phyloP scores from a whole-genome alignment of 1,140 invertebrate species.

The Drosophila teissieri region DNA sequence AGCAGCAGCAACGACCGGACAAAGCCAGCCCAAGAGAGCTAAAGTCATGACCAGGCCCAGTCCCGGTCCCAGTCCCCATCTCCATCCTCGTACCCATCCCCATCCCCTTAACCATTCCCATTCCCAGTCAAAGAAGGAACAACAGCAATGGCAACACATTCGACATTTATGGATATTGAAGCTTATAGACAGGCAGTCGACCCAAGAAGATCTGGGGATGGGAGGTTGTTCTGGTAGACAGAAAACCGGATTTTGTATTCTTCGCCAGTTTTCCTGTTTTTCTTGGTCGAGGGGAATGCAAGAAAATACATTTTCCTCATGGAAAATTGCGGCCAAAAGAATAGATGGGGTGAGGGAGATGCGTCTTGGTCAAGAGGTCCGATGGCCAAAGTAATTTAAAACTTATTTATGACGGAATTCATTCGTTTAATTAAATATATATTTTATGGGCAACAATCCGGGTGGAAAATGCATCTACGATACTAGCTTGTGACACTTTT shows the following conservation, averaged over 20 bases:
- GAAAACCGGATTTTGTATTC: constrained; percentile 65
- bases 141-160: constrained; percentile 64
- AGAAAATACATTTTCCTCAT: constrained; percentile 41
- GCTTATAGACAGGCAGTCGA: constrained; percentile 71
- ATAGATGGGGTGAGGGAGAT: constrained; percentile 3
- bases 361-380: constrained; percentile 67
- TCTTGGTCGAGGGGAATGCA: constrained; percentile 17
- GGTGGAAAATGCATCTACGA: constrained; percentile 14
- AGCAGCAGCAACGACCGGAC: constrained; percentile 37
- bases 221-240: constrained; percentile 48
- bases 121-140: constrained; percentile 36
- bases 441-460: constrained; percentile 34
- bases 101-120: not conserved
- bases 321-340: constrained; percentile 55
- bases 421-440: constrained; percentile 73
- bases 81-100: not conserved
- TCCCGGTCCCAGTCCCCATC: constrained; percentile 24
- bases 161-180: constrained; percentile 83
- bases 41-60: constrained; percentile 71
- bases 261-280: constrained; percentile 34
- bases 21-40: constrained; percentile 48
- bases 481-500: constrained; percentile 21
- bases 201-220: not conserved
- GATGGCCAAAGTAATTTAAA: constrained; percentile 47
- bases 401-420: constrained; percentile 65